A percentile compares a stretch with the other conserved stretches of the same genome.
Evolutionary conservation across 2,888 invertebrate species (phyloP).

Genomic region (Apotomis capreana): DNA sequence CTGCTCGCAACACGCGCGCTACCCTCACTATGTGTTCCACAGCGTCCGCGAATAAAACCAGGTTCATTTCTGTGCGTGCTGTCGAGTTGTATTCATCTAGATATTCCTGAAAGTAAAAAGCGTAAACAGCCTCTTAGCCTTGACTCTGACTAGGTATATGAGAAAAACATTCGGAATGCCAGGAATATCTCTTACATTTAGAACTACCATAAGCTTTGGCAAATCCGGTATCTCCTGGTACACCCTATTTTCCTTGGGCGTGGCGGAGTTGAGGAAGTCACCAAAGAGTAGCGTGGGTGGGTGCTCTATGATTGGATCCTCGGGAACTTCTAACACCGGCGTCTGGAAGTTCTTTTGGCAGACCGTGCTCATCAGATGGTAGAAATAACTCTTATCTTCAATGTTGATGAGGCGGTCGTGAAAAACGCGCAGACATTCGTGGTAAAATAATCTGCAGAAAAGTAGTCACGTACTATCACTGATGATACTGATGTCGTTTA

Average conservation of each 20-base stretch:
- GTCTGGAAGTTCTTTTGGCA: constrained; percentile 86
- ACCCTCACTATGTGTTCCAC: constrained; percentile 94
- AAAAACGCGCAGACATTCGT: constrained; percentile 95
- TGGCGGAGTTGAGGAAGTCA: constrained; percentile 91
- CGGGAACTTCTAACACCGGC: constrained; percentile 84
- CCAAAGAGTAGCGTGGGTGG: constrained; percentile 91
- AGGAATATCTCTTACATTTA: constrained; percentile 82
- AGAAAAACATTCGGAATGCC: not conserved
- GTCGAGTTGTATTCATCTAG: constrained; percentile 92
- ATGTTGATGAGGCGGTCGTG: constrained; percentile 94
- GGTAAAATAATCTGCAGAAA: constrained; percentile 90
- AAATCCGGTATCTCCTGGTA: constrained; percentile 93
- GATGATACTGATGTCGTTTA: too few relatives aligned
- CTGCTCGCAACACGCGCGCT: constrained; percentile 91
- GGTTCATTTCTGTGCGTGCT: constrained; percentile 90
- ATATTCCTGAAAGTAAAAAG: constrained; percentile 85
- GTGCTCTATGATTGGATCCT: constrained; percentile 82
- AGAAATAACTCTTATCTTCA: constrained; percentile 92
- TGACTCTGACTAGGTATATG: too few relatives aligned
- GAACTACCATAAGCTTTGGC: constrained; percentile 86
- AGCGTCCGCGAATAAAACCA: constrained; percentile 95
- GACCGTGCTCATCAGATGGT: constrained; percentile 86
- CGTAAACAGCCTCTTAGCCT: not conserved
- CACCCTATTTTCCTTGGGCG: constrained; percentile 87
- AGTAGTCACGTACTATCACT: too few relatives aligned